Evolutionary conservation across 2,113 vertebrate species (phyloP), one percentile per base, ranked within the genome.

Genomic region (Anas platyrhynchos): DNA sequence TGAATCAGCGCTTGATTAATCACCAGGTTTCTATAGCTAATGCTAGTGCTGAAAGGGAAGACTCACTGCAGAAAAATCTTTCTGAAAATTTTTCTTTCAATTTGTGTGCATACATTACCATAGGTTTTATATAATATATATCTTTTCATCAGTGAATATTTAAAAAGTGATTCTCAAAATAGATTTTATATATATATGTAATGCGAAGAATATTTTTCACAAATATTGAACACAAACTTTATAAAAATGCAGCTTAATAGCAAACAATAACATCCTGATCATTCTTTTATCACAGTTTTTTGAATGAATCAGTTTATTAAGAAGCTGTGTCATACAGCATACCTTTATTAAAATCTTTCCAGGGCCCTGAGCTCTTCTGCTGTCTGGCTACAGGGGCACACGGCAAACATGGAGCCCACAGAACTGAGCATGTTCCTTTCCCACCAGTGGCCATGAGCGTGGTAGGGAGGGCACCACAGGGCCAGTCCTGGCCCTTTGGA

Each of bases 321-420:
- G 22, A 87, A 75, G 48, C 8, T 46, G 27, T 25, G 46, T 4
- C 29, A 21, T 7, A 5, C 29, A 73, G 66, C 13, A 21, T 27
- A 54, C 8, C 69, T 79, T 26, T 8, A 36, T 68, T 18, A 56
- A 23, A 20, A 23, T 36, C 46, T 27, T 20, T 15, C 34, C 21
- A 36, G n/a, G 52, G 29, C 50, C 50, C 22, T 8, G 9, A 59
- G 15, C 46, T 22, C 1, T 59, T 34, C 58, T 8, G 29, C 3
- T 4, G 13, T 25, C n/a, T 18, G 34, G 1, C 5, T 16, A 32
- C 5, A 2, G 22, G 72, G 12, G 25, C 3, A 6, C 12, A 56
- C 25, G 14, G 25, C 25, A 36, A 63, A 63, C 36, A 63, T 18
- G 25, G 36, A 41, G 62, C 62, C 26, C 36, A 63, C 16, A 38